Percentiles rank a stretch among this genome's conserved stretches.
Conservation (phyloP, 2,888 invertebrate species). For the Drosophila eohydei region DNA sequence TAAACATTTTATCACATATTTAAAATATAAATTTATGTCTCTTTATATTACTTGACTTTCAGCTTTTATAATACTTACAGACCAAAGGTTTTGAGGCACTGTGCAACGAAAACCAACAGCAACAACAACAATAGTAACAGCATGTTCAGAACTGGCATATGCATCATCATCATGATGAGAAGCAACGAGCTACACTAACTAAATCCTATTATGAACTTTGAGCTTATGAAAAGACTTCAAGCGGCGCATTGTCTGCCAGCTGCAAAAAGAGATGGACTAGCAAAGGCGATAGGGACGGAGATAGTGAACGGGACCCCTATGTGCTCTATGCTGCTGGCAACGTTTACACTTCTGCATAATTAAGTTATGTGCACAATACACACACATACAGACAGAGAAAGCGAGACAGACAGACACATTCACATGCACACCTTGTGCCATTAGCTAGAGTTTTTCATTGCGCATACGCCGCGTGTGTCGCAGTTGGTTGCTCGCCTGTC, state of each 20-base stretch:
- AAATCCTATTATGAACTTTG: constrained; percentile 79
- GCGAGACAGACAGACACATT: constrained; percentile 31
- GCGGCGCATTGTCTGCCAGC: constrained; percentile 67
- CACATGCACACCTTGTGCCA: constrained; percentile 46
- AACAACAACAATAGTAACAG: constrained; percentile 14
- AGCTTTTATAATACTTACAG: no score
- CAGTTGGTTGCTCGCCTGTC: constrained; percentile 13
- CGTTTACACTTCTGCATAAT: constrained; percentile 78
- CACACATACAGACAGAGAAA: constrained; percentile 23
- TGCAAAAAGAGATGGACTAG: constrained; percentile 30
- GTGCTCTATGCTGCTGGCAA: constrained; percentile 47
- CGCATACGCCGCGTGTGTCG: constrained; percentile 60
- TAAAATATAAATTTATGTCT: background rate
- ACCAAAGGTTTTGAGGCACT: constrained; percentile 6
- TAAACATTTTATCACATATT: no score
- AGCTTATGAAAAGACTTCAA: constrained; percentile 77
- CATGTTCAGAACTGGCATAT: constrained; percentile 32
- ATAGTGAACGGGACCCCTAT: constrained; percentile 30
- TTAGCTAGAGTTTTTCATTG: constrained; percentile 56
- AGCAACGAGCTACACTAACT: constrained; percentile 68
- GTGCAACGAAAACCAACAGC: constrained; percentile 18
- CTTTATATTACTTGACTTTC: no score
- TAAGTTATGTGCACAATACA: constrained; percentile 70
- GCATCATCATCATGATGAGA: constrained; percentile 61
- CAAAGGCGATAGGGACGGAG: background rate